A percentile compares a stretch with the other conserved stretches of the same genome.
Evolutionary conservation across 1,140 invertebrate species (phyloP).

Genomic region (Asbolus verrucosus): DNA sequence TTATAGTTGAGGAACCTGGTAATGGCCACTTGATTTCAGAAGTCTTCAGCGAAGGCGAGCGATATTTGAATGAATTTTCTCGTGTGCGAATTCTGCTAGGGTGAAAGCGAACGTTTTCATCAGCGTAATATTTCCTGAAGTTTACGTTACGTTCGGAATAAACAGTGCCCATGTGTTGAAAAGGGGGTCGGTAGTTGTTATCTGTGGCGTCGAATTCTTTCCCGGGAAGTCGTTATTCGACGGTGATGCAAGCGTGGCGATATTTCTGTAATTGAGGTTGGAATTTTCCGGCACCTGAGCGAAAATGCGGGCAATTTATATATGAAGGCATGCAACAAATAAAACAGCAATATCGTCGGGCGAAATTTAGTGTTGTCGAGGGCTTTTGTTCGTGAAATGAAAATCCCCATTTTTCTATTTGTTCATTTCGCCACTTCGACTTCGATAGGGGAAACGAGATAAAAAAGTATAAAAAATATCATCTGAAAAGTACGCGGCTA

Average conservation of each 20-base stretch:
- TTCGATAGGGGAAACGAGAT: slow-evolving; percentile 31
- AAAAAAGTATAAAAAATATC: slow-evolving; percentile 41
- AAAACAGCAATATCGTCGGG: slow-evolving; percentile 40
- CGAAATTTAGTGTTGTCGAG: slow-evolving; percentile 39
- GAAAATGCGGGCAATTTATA: slow-evolving; percentile 35
- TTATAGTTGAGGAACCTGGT: too few species aligned
- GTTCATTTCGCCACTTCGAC: slow-evolving; percentile 40
- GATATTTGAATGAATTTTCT: slow-evolving; percentile 1
- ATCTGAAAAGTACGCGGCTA: slow-evolving; percentile 43
- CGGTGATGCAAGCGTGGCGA: slow-evolving; percentile 21
- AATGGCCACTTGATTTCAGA: too few species aligned
- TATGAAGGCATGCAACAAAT: slow-evolving; percentile 40
- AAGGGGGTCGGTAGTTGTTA: neutral
- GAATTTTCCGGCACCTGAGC: slow-evolving; percentile 37
- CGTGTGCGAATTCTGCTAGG: neutral
- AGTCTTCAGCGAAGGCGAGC: too few species aligned
- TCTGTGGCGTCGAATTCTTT: slow-evolving; percentile 21
- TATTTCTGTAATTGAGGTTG: slow-evolving; percentile 36
- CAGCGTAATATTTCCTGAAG: slow-evolving; percentile 8
- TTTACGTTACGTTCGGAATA: neutral
- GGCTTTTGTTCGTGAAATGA: slow-evolving; percentile 42
- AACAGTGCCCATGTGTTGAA: neutral
- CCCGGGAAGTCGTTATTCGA: slow-evolving; percentile 20
- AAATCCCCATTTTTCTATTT: slow-evolving; percentile 40
- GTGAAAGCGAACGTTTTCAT: neutral